Evolutionary conservation across 1,140 invertebrate genomes (phyloP), one percentile per base, ranked within the genome.

Genomic region (Sarcophaga peregrina): DNA sequence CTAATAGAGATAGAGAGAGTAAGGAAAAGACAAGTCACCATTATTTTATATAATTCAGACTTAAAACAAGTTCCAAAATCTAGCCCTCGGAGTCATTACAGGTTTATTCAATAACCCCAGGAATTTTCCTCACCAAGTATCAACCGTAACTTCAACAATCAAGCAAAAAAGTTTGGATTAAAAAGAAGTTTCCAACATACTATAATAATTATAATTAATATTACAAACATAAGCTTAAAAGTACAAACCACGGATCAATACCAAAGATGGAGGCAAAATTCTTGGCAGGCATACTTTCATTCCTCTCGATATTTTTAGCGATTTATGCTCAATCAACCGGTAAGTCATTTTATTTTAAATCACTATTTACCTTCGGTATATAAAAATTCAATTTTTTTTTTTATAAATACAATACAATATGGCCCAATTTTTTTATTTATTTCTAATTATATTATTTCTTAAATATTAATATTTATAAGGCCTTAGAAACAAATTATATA

Each of bases 301-400:
- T 89, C 88, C 88, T 89, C 86, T 89, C 88, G 86, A 89, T 89
- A 89, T 89, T 89, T 89, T 89, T 89, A 89, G 88, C 88, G 87
- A 87, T 89, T 89, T 86, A 87, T 89, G 88, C 88, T 89, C 86
- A 89, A 88, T 87, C 87, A 87, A 81, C 85, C 87, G 87, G 87
- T 89, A 82, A 89, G 87, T 89, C 7, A 47, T 81, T 25, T 80
- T 62, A 81, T 81, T 15, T 46, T 15, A 20, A n/a, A n/a, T 25
- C 25, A 62, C n/a, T 62, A 1, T 62, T 62, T n/a, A n/a, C n/a
- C n/a, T n/a, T n/a, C n/a, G n/a, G n/a, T n/a, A n/a, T n/a, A n/a
- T n/a, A n/a, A n/a, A n/a, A n/a, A n/a, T n/a, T n/a, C n/a, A n/a
- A n/a, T n/a, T n/a, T n/a, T n/a, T n/a, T n/a, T n/a, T 10, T 68